phyloP scores from a whole-genome alignment of 1,140 invertebrate genomes.

The Drosophila mojavensis region DNA sequence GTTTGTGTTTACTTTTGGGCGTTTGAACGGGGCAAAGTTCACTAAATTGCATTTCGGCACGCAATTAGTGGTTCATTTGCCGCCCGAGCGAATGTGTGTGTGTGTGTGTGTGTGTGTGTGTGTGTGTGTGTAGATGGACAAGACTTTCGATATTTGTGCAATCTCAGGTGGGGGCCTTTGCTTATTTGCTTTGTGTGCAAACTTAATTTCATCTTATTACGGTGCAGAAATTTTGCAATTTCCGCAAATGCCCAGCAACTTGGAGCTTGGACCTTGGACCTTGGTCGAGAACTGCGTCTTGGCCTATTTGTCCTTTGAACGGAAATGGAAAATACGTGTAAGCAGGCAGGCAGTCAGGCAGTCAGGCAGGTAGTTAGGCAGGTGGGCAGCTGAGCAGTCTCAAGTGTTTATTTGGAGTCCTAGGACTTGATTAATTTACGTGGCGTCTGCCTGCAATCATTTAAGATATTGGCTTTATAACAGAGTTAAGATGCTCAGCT shows the following conservation, averaged over 20 bases:
- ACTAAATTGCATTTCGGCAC: conserved; percentile 83
- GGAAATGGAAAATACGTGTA: conserved; percentile 71
- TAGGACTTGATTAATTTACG: conserved; percentile 40
- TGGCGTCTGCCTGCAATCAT: not conserved
- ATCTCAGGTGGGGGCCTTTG: conserved; percentile 3
- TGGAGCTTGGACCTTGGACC: conserved; percentile 37
- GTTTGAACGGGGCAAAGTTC: conserved; percentile 59
- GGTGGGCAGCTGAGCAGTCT: conserved; percentile 2
- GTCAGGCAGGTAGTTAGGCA: not conserved
- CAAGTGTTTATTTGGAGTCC: conserved; percentile 56
- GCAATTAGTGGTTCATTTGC: conserved; percentile 83
- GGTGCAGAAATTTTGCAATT: conserved; percentile 82
- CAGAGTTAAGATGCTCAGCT: not conserved
- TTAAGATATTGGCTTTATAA: not conserved
- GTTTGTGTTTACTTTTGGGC: conserved; percentile 33
- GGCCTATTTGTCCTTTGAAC: conserved; percentile 28
- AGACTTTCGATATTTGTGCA: conserved; percentile 34
- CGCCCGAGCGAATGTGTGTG: conserved; percentile 53
- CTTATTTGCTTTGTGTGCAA: conserved; percentile 61
- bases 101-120: conserved; percentile 52
- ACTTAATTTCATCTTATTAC: conserved; percentile 83
- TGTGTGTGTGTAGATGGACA: not conserved
- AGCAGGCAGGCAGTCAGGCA: not conserved
- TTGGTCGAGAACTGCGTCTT: conserved; percentile 43
- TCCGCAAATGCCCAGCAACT: conserved; percentile 57